phyloP scores from a whole-genome alignment of 2,113 vertebrate species.

The Rhinoderma darwinii region DNA sequence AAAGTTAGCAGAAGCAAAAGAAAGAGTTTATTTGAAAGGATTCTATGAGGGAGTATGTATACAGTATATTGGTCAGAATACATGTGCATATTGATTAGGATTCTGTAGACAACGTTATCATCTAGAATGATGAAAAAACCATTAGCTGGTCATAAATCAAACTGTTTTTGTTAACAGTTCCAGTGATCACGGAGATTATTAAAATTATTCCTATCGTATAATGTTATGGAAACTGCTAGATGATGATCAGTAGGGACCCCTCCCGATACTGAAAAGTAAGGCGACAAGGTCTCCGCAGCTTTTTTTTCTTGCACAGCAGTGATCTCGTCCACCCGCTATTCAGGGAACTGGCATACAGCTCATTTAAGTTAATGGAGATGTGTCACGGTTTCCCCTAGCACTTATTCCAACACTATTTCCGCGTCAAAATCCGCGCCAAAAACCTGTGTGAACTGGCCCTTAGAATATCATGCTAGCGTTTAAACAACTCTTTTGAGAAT shows the following conservation, averaged over 20 bases:
- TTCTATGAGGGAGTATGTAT: conserved; percentile 96
- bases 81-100: not conserved
- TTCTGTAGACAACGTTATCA: not conserved
- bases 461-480: not conserved
- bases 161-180: too few species aligned
- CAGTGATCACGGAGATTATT: not conserved
- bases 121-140: too few species aligned
- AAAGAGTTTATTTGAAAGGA: conserved; percentile 91
- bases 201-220: not conserved
- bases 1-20: conserved; percentile 94
- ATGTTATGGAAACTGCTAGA: not conserved
- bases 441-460: too few species aligned
- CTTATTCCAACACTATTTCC: too few species aligned
- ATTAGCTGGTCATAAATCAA: too few species aligned
- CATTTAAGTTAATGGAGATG: not conserved
- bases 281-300: not conserved
- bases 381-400: not conserved
- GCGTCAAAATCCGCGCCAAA: too few species aligned
- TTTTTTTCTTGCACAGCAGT: not conserved
- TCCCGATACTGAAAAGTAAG: not conserved
- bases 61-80: not conserved
- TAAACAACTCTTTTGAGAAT: not conserved
- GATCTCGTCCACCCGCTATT: not conserved
- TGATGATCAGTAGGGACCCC: not conserved
- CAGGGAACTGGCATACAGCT: not conserved